A percentile compares a stretch with the other conserved stretches of the same genome.
phyloP scores from a whole-genome alignment of 2,888 invertebrate species.

The Coleophora deauratella region DNA sequence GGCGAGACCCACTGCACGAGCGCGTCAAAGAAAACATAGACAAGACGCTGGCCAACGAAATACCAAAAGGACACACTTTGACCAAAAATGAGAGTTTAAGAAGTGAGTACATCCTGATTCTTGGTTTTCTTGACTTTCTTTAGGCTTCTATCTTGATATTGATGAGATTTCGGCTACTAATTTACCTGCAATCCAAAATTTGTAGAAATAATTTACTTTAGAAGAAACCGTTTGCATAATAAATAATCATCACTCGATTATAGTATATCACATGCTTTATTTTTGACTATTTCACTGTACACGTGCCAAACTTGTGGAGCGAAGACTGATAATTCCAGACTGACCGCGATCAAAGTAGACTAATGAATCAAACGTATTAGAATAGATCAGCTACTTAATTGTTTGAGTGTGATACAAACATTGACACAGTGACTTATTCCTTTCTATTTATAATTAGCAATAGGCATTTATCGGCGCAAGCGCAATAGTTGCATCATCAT shows the following conservation, averaged over 20 bases:
- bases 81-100: constrained; percentile 69
- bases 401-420: constrained; percentile 39
- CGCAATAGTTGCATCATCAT: constrained; percentile 30
- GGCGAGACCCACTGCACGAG: constrained; percentile 68
- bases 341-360: constrained; percentile 13
- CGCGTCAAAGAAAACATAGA: constrained; percentile 69
- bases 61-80: constrained; percentile 66
- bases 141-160: not conserved
- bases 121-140: not conserved
- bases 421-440: constrained; percentile 54
- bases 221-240: no score
- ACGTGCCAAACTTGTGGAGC: not conserved
- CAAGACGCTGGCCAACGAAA: constrained; percentile 62
- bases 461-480: constrained; percentile 26
- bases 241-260: no score
- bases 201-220: no score
- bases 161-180: no score
- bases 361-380: constrained; percentile 26
- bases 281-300: no score
- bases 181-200: no score
- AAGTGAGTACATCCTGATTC: constrained; percentile 44
- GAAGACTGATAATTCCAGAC: not conserved
- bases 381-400: constrained; percentile 30
- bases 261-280: no score
- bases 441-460: constrained; percentile 33